phyloP scores from a whole-genome alignment of 2,888 invertebrate species.

The Selenia dentaria region DNA sequence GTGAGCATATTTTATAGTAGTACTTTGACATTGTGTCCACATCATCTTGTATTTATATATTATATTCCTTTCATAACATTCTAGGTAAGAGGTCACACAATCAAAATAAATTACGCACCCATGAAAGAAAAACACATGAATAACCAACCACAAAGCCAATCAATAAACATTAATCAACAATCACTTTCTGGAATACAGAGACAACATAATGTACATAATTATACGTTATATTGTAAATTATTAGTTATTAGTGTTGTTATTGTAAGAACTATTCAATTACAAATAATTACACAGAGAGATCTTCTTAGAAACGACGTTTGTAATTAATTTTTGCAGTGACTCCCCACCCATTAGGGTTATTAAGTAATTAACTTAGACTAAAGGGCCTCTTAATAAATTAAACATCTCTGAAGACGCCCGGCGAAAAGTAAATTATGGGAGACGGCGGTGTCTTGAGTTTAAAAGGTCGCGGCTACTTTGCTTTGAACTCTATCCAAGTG shows the following conservation, averaged over 20 bases:
- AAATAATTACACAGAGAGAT: no score
- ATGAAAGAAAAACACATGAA: no score
- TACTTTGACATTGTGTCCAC: no score
- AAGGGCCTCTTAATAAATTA: slow-evolving; percentile 46
- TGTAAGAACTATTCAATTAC: no score
- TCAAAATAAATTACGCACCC: no score
- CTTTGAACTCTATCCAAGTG: neutral
- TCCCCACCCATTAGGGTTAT: slow-evolving; percentile 32
- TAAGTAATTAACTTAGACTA: slow-evolving; percentile 47
- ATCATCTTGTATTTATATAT: no score
- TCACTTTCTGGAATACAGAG: neutral
- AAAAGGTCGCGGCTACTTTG: neutral
- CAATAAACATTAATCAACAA: no score
- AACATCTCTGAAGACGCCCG: slow-evolving; percentile 28
- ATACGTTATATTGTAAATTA: neutral
- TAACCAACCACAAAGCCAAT: no score
- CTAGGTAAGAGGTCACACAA: no score
- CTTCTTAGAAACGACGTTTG: neutral
- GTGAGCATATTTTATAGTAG: no score
- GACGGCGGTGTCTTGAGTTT: neutral
- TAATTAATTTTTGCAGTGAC: slow-evolving; percentile 9
- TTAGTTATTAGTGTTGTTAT: no score
- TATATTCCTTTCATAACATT: no score
- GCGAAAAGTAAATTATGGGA: slow-evolving; percentile 23
- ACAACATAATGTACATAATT: neutral